Evolutionary conservation across 2,888 invertebrate species (phyloP), one percentile per base, ranked within the genome.

Genomic region (Phorcus lineatus): DNA sequence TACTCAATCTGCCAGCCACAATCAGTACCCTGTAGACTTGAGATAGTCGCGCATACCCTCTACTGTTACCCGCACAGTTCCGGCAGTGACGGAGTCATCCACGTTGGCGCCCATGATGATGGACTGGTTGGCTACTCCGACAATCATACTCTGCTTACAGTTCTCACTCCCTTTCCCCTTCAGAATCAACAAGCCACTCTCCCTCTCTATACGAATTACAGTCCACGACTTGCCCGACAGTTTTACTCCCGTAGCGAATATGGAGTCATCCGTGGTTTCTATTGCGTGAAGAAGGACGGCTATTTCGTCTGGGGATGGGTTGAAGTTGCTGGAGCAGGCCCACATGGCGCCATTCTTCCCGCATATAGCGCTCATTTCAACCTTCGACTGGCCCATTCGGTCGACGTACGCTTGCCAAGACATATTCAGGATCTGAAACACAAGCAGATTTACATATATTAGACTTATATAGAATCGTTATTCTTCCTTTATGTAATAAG

Each of bases 151-250:
- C 28, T 77, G 79, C 75, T 82, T 80, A 53, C 36, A 54, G 77
- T 80, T 82, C 74, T 82, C 82, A 6, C 54, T 19, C 13, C 74
- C 82, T 47, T 82, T 82, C 31, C 82, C 82, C 74, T 82, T 82
- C 36, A 82, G 47, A n/a, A 82, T 57, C 31, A 82, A 17, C 52
- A 81, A 47, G 3, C 24, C 74, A 17, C 31, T 62, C 9, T 82
- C 82, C 0, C 28, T 19, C 47, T 82, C 82, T 36, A 80, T 66
- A 13, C 82, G 75, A 28, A 82, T 80, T 22, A 82, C 82, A 13
- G 82, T 80, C 82, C 82, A 82, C 17, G 57, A 16, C 54, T 82
- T 80, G 40, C 82, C 82, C 17, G 19, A 70, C 57, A 82, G 31
- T 28, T 55, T 22, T 16, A 80, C 79, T 11, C 82, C 82, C 0